A percentile compares a stretch with the other conserved stretches of the same genome.
phyloP scores from a whole-genome alignment of 2,888 invertebrate species.

The Tanytarsus gracilentus region DNA sequence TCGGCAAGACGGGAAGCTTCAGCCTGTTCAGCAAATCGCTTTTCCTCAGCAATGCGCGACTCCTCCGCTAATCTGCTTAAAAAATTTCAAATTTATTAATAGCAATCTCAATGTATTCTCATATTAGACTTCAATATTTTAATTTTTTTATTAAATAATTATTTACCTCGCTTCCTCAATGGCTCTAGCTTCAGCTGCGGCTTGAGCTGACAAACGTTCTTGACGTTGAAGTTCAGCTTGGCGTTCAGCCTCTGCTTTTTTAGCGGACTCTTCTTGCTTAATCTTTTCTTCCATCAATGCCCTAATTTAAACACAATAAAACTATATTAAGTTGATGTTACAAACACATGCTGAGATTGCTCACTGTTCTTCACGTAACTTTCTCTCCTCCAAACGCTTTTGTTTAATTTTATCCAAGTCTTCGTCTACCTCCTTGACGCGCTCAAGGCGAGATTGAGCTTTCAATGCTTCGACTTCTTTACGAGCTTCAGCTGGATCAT shows the following conservation, averaged over 20 bases:
- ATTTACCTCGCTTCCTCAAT: constrained; percentile 34
- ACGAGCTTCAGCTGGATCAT: constrained; percentile 51
- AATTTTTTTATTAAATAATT: background rate
- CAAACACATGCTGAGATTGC: constrained; percentile 1
- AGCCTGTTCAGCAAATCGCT: constrained; percentile 40
- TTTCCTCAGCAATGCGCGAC: constrained; percentile 33
- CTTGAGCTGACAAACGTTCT: constrained; percentile 44
- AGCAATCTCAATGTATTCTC: background rate
- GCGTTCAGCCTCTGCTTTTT: constrained; percentile 46
- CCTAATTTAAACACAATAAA: constrained; percentile 35
- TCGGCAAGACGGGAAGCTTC: constrained; percentile 39
- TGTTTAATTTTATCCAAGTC: constrained; percentile 46
- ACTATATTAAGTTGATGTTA: background rate
- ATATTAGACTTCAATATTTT: background rate
- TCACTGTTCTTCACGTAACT: constrained; percentile 44
- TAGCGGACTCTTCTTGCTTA: constrained; percentile 47
- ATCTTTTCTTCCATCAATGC: constrained; percentile 51
- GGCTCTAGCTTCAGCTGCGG: constrained; percentile 44
- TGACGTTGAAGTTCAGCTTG: constrained; percentile 47
- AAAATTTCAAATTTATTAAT: no score
- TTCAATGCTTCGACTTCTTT: constrained; percentile 30
- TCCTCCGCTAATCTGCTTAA: constrained; percentile 30
- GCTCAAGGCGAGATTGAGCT: constrained; percentile 8
- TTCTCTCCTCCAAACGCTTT: constrained; percentile 47
- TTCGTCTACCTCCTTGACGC: constrained; percentile 29